Base-by-base conservation (phyloP, 2,888 invertebrate species). In the Petrolisthes manimaculis region DNA sequence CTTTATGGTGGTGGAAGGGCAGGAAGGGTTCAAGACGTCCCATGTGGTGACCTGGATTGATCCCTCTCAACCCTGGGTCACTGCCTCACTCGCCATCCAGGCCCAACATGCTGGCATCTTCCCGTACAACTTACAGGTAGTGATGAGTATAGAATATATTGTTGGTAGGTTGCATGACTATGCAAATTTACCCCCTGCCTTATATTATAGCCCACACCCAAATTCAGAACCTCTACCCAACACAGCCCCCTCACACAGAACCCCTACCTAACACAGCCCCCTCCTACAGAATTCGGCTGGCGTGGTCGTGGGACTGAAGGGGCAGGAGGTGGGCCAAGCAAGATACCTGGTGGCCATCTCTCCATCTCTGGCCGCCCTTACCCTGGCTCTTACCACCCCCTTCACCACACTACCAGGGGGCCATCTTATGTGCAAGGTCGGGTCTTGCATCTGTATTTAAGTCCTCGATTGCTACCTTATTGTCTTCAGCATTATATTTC, bases 71-170 rank as follows among this genome's bases (percentile, higher is more conserved):
- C 18, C 83, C n/a, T 89, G 89, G 90, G 85, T 77, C 53, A 83
- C 77, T 3, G 37, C 82, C n/a, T 71, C 85, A 51, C 56, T 87
- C 4, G 69, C 37, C 37, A 4, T 89, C 53, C 82, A 86, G 6
- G 83, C 80, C 14, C 89, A 90, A 67, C 90, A 90, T 74, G 51
- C 89, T 5, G 90, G 90, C n/a, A 21, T 21, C 51, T 89, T 90
- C 51, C 90, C 90, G 37, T 54, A 56, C 51, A 87, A 89, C 80
- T 90, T 90, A 71, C 84, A 90, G 83, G 90, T 90, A 12, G 37
- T 37, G 37, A 37, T 37, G 37, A 37, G 37, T 37, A 37, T 37
- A 37, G 37, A 37, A 37, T 37, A 37, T 37, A 37, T 37, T 37
- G 37, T 37, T 37, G 37, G 37, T 37, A 37, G 37, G 1, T 37